Conservation (phyloP, 2,113 vertebrate genomes). For the Australoheros scitulus region DNA sequence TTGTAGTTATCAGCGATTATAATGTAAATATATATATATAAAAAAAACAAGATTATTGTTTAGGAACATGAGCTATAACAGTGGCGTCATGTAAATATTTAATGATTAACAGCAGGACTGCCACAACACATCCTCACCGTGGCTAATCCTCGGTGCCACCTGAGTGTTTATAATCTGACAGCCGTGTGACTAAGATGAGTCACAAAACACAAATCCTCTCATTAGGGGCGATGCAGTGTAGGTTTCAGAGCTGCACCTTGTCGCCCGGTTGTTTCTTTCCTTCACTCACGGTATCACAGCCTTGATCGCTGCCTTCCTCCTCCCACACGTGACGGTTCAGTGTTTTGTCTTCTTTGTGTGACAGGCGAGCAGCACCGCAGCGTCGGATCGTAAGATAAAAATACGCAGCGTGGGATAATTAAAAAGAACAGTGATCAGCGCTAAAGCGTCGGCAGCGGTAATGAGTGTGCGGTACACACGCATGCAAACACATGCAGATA, state of each 20-base stretch:
- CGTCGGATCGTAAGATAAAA: conserved; percentile 44
- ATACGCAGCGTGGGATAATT: conserved; percentile 62
- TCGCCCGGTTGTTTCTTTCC: neutral
- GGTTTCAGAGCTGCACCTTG: conserved; percentile 16
- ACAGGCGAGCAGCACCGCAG: conserved; percentile 22
- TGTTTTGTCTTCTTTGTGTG: conserved; percentile 39
- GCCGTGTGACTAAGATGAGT: conserved; percentile 28
- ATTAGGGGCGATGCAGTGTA: conserved; percentile 28
- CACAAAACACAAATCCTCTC: conserved; percentile 45
- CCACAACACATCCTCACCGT: neutral
- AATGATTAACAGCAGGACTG: conserved; percentile 26
- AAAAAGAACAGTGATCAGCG: conserved; percentile 56
- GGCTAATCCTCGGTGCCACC: conserved; percentile 26
- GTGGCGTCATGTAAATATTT: conserved; percentile 23
- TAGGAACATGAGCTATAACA: neutral
- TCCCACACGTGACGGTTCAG: conserved; percentile 30
- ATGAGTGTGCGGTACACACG: conserved; percentile 28
- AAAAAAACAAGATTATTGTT: conserved; percentile 23
- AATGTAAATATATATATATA: neutral
- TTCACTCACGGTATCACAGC: conserved; percentile 1
- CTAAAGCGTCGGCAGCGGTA: conserved; percentile 41
- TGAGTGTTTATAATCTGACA: conserved; percentile 53
- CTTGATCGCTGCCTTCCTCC: conserved; percentile 10
- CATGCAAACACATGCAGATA: neutral
- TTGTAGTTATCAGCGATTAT: neutral